Percentiles rank a stretch among this genome's conserved stretches.
phyloP scores from a whole-genome alignment of 2,113 vertebrate species.

The Heterocephalus glaber region DNA sequence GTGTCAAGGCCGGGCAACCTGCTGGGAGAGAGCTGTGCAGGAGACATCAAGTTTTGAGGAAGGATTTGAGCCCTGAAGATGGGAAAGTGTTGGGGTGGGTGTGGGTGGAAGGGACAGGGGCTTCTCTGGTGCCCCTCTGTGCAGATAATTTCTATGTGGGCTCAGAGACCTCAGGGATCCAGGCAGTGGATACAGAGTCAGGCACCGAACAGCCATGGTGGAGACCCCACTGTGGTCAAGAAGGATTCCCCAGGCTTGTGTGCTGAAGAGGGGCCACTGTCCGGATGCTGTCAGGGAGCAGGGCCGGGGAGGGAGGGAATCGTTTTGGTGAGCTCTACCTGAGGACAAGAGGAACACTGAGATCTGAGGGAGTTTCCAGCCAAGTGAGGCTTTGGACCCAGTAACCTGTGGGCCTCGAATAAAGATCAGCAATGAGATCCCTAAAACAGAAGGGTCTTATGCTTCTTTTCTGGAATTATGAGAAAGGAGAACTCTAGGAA shows the following conservation, averaged over 20 bases:
- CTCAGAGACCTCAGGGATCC: neutral
- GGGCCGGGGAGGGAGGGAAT: neutral
- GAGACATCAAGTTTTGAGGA: neutral
- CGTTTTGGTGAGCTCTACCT: neutral
- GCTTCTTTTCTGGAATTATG: neutral
- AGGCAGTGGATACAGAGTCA: neutral
- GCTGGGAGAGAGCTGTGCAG: neutral
- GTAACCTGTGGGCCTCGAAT: neutral
- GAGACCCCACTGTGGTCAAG: neutral
- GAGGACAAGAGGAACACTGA: neutral
- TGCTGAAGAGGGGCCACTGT: neutral
- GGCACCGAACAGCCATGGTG: rapidly evolving
- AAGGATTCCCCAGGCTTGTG: neutral
- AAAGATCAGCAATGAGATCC: neutral
- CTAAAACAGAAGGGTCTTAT: neutral
- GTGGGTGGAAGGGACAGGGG: no score
- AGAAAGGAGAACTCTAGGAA: neutral
- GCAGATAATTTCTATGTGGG: neutral
- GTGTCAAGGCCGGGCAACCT: neutral
- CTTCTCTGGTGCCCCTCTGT: neutral
- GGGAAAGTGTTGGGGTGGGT: neutral
- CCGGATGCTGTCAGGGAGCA: neutral
- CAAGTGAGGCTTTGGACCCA: neutral
- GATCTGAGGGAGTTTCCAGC: neutral
- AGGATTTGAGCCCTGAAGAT: neutral